Percentiles rank a stretch among this genome's conserved stretches.
phyloP scores from a whole-genome alignment of 2,113 vertebrate species.

The Elephantulus edwardii region DNA sequence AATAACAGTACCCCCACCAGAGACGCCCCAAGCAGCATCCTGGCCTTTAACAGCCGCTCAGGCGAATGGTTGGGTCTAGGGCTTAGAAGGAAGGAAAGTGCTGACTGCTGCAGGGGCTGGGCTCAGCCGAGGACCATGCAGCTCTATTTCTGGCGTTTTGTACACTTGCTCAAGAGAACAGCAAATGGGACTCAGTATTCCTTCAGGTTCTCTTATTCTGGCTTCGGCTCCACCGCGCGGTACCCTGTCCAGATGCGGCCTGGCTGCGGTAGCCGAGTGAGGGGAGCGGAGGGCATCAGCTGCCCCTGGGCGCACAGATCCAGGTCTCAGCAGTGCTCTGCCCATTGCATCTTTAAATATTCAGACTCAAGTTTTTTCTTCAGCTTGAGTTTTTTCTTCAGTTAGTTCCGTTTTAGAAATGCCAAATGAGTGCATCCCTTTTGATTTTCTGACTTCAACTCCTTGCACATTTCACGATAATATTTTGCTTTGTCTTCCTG shows the following conservation, averaged over 20 bases:
- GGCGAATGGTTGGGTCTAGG: no score
- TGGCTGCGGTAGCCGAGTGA: conserved; percentile 46
- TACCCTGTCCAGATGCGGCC: conserved; percentile 35
- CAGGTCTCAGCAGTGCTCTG: not conserved
- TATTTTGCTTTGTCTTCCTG: no score
- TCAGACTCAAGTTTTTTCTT: no score
- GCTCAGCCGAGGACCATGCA: not conserved
- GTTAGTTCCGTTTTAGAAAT: no score
- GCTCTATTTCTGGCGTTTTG: conserved; percentile 7
- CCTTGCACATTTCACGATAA: no score
- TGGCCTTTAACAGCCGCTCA: no score
- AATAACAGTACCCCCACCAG: conserved; percentile 89
- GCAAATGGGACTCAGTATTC: conserved; percentile 13
- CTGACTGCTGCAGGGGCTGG: not conserved
- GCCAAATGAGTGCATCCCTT: no score
- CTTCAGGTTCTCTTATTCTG: conserved; percentile 21
- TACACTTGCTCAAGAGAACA: not conserved
- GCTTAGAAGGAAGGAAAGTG: no score
- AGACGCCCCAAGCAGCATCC: conserved; percentile 91
- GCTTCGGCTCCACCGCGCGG: conserved; percentile 47
- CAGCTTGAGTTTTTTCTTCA: no score
- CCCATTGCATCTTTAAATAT: no score
- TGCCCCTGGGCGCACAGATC: not conserved
- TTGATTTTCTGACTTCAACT: no score
- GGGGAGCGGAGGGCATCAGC: conserved; percentile 52